Conservation (phyloP, 1,140 invertebrate genomes). For the Leptinotarsa texana region DNA sequence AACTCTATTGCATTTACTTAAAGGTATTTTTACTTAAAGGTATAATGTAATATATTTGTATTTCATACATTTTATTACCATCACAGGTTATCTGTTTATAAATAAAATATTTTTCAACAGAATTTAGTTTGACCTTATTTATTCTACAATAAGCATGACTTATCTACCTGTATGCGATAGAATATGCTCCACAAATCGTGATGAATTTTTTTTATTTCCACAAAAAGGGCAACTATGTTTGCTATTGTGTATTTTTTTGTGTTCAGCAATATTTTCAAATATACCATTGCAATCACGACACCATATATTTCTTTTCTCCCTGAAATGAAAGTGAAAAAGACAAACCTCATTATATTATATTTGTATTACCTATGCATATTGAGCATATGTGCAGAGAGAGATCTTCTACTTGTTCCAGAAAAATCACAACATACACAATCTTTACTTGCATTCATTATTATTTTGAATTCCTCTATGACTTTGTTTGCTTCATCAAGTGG, state of each 20-base stretch:
- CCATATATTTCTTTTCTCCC: constrained; percentile 10
- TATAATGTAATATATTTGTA: too few species aligned
- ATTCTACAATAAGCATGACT: too few species aligned
- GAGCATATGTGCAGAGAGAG: constrained; percentile 6
- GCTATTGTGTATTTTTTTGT: constrained; percentile 6
- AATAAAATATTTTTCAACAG: too few species aligned
- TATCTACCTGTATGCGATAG: not conserved
- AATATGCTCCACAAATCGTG: constrained; percentile 7
- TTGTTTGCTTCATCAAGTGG: not conserved
- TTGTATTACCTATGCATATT: constrained; percentile 3
- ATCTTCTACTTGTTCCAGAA: constrained; percentile 8
- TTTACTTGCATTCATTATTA: not conserved
- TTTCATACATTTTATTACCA: too few species aligned
- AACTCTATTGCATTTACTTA: too few species aligned
- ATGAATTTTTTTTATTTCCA: not conserved
- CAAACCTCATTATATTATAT: not conserved
- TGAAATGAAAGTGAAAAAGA: constrained; percentile 7
- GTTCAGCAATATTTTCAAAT: constrained; percentile 6
- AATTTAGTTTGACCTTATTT: too few species aligned
- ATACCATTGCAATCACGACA: constrained; percentile 5
- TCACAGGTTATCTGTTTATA: too few species aligned
- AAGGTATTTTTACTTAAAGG: too few species aligned
- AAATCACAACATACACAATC: constrained; percentile 10
- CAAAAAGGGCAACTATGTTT: constrained; percentile 11
- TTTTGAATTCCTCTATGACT: constrained; percentile 17